Conservation (phyloP, 1,140 invertebrate genomes). For the Mamestra configurata region DNA sequence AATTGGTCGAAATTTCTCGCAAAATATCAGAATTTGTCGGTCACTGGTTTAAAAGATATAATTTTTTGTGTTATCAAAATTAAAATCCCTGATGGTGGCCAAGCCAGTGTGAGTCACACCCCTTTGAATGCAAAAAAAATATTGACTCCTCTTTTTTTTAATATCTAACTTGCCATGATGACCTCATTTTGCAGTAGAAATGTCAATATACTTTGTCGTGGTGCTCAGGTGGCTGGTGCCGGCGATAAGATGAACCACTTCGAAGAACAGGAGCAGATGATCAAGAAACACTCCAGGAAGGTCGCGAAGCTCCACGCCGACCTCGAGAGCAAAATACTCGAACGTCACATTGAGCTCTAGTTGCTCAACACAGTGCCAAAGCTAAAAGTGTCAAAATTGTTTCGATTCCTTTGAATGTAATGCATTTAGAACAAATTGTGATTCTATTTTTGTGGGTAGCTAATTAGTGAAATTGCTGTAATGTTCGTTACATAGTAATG, state of each 20-base stretch:
- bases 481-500: background rate
- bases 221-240: constrained; percentile 87
- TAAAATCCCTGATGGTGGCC: too few relatives aligned
- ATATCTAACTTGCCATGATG: too few relatives aligned
- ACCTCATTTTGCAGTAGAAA: too few relatives aligned
- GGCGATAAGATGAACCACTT: constrained; percentile 90
- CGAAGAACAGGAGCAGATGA: constrained; percentile 91
- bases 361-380: constrained; percentile 51
- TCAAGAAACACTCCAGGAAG: constrained; percentile 94
- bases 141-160: too few relatives aligned
- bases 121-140: too few relatives aligned
- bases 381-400: background rate
- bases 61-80: too few relatives aligned
- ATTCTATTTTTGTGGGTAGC: constrained; percentile 6
- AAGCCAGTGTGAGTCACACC: too few relatives aligned
- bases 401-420: background rate
- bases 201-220: too few relatives aligned
- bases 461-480: background rate
- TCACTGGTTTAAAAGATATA: too few relatives aligned
- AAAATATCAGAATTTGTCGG: too few relatives aligned
- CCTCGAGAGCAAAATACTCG: constrained; percentile 93
- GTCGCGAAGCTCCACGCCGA: constrained; percentile 96
- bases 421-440: constrained; percentile 37
- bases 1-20: too few relatives aligned
- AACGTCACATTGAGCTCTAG: constrained; percentile 92